Base-by-base conservation (phyloP, 1,140 invertebrate genomes). In the Tetramorium alpestre region DNA sequence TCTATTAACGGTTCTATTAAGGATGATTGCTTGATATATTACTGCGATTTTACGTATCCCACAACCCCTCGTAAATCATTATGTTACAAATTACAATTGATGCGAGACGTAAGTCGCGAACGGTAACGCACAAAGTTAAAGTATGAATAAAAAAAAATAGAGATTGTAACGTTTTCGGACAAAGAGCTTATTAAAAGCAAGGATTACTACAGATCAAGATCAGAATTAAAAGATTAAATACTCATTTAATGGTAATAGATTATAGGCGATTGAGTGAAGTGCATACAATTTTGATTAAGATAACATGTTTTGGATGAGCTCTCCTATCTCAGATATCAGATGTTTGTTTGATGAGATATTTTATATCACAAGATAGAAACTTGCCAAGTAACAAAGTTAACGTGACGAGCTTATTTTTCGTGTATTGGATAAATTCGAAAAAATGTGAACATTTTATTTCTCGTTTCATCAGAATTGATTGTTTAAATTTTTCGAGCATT, bases 21-120 rank as follows among this genome's bases (percentile, higher is more conserved):
- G 67, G 16, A 33, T 82, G 80, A 90, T 88, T 90, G 81, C 22
- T 65, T 87, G 64, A 84, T 60, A 41, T 77, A 89, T 78, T n/a
- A 22, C 58, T 58, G 38, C 51, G 70, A 65, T 76, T 86, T 81
- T 25, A 28, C 11, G 16, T 33, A 25, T 69, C 13, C 4, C 22
- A 33, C 33, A 49, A 33, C n/a, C 47, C 47, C 28, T 85, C 65
- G 11, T 49, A 69, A 47, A 69, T 69, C 65, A 69, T 25, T 69
- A 69, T 47, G 6, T 49, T 69, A 5, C 38, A 67, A 44, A 67
- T 67, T 80, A 25, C 18, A 58, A 67, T n/a, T 54, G 44, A 54
- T 16, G 8, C 25, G 49, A 6, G 54, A 11, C 67, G 5, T 28
- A 28, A n/a, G 25, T 38, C n/a, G 13, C n/a, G 13, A 1, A 49